Percentiles rank a stretch among this genome's conserved stretches.
These are phyloP conservation scores for Eidolon helvum DNA, from an alignment of 2,113 vertebrate species.

Conservation along the genomic window DNA sequence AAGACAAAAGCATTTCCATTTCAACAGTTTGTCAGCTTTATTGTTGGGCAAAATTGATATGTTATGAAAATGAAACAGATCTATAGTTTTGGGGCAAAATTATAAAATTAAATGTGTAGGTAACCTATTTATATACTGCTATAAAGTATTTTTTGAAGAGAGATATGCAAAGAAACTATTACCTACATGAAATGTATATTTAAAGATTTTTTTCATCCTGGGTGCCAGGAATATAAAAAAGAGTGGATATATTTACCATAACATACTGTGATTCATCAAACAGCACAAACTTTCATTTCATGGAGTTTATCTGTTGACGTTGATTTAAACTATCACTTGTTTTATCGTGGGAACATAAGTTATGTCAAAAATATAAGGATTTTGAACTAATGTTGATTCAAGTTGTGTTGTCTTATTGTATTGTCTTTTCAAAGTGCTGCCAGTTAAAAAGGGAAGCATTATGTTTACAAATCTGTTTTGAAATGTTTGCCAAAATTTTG, in stretches of 20 bases:
- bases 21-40: conserved; percentile 82
- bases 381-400: conserved; percentile 78
- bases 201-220: conserved; percentile 83
- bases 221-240: conserved; percentile 81
- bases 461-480: conserved; percentile 84
- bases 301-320: conserved; percentile 79
- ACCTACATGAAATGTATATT: conserved; percentile 86
- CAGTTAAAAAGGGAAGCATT: conserved; percentile 85
- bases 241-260: conserved; percentile 82
- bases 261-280: conserved; percentile 85
- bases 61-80: conserved; percentile 79
- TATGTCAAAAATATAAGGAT: conserved; percentile 78
- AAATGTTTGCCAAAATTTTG: conserved; percentile 84
- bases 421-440: conserved; percentile 82
- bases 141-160: conserved; percentile 86
- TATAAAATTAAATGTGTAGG: conserved; percentile 82
- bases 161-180: conserved; percentile 84
- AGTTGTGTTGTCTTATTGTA: conserved; percentile 73
- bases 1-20: conserved; percentile 82
- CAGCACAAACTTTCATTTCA: conserved; percentile 84
- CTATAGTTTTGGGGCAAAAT: conserved; percentile 81
- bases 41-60: conserved; percentile 75
- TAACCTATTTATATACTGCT: conserved; percentile 85
- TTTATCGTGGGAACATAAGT: conserved; percentile 82
- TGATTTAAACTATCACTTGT: conserved; percentile 75